Conservation (phyloP, 1,140 invertebrate genomes). For the Cryptotermes secundus region DNA sequence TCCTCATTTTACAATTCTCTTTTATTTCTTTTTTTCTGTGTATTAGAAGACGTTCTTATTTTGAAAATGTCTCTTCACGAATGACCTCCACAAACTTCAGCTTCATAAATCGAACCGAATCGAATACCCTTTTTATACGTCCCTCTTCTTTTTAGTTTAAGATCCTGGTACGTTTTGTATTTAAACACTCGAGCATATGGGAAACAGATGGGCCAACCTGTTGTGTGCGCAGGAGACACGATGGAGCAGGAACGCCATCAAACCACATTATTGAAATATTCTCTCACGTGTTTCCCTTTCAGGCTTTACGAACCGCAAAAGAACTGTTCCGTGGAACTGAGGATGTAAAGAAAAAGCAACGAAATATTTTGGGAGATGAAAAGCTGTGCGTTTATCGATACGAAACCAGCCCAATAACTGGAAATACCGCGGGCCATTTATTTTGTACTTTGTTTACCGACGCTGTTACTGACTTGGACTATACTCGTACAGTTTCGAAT, state of each 20-base stretch:
- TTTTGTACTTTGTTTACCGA: too few species aligned
- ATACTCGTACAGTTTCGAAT: too few species aligned
- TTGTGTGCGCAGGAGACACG: not conserved
- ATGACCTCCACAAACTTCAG: not conserved
- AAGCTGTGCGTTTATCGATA: not conserved
- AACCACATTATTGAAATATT: slow-evolving; percentile 5
- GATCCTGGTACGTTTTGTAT: slow-evolving; percentile 6
- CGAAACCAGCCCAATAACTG: not conserved
- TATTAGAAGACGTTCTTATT: slow-evolving; percentile 14
- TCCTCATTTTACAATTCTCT: not conserved
- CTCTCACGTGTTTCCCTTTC: not conserved
- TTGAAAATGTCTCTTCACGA: slow-evolving; percentile 19
- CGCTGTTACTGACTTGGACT: too few species aligned
- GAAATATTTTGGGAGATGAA: not conserved
- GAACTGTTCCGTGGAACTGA: not conserved
- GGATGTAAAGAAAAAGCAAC: not conserved
- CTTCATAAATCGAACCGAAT: slow-evolving; percentile 8
- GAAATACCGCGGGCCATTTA: too few species aligned
- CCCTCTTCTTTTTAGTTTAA: not conserved
- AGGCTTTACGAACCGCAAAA: not conserved
- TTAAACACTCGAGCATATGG: not conserved
- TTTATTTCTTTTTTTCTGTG: not conserved
- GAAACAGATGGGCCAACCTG: not conserved
- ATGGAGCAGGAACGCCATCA: not conserved
- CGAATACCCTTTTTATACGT: not conserved